Base-by-base conservation (phyloP, 1,140 invertebrate genomes). In the Temnothorax nylanderi region DNA sequence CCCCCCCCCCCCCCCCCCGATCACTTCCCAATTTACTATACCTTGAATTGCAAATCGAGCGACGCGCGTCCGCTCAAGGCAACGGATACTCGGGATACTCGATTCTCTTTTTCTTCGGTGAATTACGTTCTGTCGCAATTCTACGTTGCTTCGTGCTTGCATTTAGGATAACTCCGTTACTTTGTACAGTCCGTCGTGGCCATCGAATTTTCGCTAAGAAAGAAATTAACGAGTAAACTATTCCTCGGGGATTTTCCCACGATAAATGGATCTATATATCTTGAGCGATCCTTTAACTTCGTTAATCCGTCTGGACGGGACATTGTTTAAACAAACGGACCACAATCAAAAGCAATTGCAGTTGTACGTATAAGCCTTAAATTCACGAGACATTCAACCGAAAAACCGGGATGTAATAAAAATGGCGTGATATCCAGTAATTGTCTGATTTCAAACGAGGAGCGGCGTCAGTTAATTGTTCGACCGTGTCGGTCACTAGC, bases 401-500 rank as follows among this genome's bases (percentile, higher is more conserved):
- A 54, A 64, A 69, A 37, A 51, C 10, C 44, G 21, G 16, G 18
- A 37, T 62, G 80, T 41, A 81, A 88, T 86, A 81, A 65, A 86
- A 77, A 84, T 92, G 80, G 90, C 90, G 91, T 92, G 91, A 90
- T 82, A 71, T 51, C 62, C 54, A 60, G 89, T 87, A 91, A 90
- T 92, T 89, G 88, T 49, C 34, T 34, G 77, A 67, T 16, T 67
- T 51, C 41, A 58, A 72, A 82, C 69, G 87, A 88, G 86, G 78
- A 76, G 88, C 71, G 62, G 84, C 81, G 80, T 60, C 26, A 81
- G 77, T 85, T 74, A 85, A 87, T 72, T 60, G 84, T 91, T 92
- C 75, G 60, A 85, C 21, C 67, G 64, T 32, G 80, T 69, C 74
- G 56, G 69, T 41, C 47, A 34, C 69, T 34, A 82, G 86, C 89